Evolutionary conservation across 37 sponge, comb jelly and placozoan species (phyloP).

Genomic region (Chondrilla cf. caribensis): DNA sequence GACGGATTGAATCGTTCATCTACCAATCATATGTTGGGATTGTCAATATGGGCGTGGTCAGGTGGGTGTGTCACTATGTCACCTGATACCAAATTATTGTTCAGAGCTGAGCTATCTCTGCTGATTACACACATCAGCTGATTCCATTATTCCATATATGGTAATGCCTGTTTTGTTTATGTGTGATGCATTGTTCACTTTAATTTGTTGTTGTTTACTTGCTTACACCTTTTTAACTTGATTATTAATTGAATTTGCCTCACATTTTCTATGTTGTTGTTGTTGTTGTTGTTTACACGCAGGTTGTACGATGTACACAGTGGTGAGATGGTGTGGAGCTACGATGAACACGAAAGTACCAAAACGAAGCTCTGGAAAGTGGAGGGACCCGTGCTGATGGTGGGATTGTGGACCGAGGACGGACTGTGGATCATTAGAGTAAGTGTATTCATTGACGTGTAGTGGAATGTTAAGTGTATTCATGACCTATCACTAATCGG

Average conservation of each 20-base stretch:
- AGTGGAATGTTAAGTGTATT: not conserved
- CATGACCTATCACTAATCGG: not conserved
- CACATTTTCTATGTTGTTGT: too few species aligned
- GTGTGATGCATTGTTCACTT: too few species aligned
- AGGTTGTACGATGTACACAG: constrained; percentile 58
- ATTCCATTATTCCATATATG: too few species aligned
- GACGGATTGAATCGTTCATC: constrained; percentile 25
- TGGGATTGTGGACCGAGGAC: constrained; percentile 44
- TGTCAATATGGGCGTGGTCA: constrained; percentile 45
- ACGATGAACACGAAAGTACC: constrained; percentile 51
- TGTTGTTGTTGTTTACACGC: too few species aligned
- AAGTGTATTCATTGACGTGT: not conserved
- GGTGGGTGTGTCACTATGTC: constrained; percentile 29
- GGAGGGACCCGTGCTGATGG: not conserved
- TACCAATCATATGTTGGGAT: constrained; percentile 56
- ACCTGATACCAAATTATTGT: too few species aligned
- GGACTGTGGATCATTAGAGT: constrained; percentile 52
- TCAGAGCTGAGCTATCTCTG: too few species aligned
- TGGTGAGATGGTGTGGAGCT: constrained; percentile 71
- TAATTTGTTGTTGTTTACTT: too few species aligned
- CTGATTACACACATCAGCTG: too few species aligned
- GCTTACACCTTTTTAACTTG: too few species aligned
- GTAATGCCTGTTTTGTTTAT: too few species aligned
- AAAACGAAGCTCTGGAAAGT: constrained; percentile 28
- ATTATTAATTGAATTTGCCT: too few species aligned